phyloP scores from a whole-genome alignment of 2,888 invertebrate genomes.

The Panzeria rudis region DNA sequence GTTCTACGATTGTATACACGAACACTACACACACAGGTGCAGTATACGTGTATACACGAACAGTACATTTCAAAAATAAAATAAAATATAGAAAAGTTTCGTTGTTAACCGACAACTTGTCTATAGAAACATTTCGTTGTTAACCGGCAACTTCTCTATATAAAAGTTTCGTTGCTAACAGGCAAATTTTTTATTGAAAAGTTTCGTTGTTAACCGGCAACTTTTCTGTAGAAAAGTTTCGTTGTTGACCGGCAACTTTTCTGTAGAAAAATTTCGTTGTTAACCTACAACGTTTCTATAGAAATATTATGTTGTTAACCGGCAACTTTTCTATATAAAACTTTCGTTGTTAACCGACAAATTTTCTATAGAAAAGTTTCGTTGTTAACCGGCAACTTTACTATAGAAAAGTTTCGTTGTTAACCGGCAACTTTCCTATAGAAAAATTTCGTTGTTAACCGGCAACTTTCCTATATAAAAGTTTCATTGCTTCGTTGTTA shows the following conservation, averaged over 20 bases:
- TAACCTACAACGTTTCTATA: slow-evolving; percentile 2
- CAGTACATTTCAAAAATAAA: too few species aligned
- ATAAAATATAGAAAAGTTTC: background rate
- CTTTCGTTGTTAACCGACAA: background rate
- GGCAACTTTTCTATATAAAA: slow-evolving; percentile 1
- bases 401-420: background rate
- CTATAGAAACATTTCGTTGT: background rate
- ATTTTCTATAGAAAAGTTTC: slow-evolving; percentile 6
- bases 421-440: background rate
- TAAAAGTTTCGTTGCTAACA: background rate
- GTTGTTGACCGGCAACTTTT: background rate
- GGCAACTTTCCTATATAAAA: slow-evolving; percentile 5
- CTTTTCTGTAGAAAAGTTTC: background rate
- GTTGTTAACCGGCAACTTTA: background rate
- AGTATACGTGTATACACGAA: too few species aligned
- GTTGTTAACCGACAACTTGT: background rate
- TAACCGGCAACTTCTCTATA: background rate
- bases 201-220: background rate
- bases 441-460: background rate
- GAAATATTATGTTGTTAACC: background rate
- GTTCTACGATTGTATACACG: too few species aligned
- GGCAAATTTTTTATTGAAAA: background rate
- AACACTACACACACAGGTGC: too few species aligned
- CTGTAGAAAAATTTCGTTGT: background rate
- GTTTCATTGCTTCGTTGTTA: background rate